Evolutionary conservation across 2,797 vertebrate species (phyloP), one percentile per base, ranked within the genome.

Genomic region (Coregonus sp.): DNA sequence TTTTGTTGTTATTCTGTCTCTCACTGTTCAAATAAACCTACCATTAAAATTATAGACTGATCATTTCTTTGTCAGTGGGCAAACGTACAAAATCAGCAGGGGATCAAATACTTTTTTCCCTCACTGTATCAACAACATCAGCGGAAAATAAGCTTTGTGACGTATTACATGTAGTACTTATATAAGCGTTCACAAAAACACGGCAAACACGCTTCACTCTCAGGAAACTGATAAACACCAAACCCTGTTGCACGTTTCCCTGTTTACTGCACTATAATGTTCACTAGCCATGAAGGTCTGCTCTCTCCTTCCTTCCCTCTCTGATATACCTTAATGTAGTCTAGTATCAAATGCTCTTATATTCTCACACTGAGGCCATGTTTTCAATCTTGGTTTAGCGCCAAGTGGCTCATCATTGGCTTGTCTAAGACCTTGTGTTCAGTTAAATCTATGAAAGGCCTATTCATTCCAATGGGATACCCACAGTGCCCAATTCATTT

Each of bases 361-460:
- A 68, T 54, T 88, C 86, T 85, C 82, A 75, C 83, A 80, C 77
- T 35, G 72, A 35, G 70, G 78, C 70, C 59, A 63, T 63, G 59
- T 63, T 63, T 12, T 11, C 20, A 63, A 12, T 12, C 6, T 63
- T 63, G 59, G 59, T 63, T 63, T 18, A 25, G n/a, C 16, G 9
- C 59, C 59, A 63, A 63, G n/a, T 63, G 20, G 59, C 59, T 29
- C 59, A 63, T 63, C 59, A 25, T 29, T 63, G 59, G 59, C 20
- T 63, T 63, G 59, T 63, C 59, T 63, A 63, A 14, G 81, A 88
- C 85, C 88, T 89, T 85, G 82, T 81, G 77, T 87, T 84, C 85
- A 88, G 78, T 89, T 89, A 86, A 88, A 47, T 12, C 40, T 74
- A 86, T 86, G 85, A 90, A 91, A 88, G 89, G 75, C 68, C 84